Evolutionary conservation across 2,888 invertebrate species (phyloP), one percentile per base, ranked within the genome.

Genomic region (Actias luna): DNA sequence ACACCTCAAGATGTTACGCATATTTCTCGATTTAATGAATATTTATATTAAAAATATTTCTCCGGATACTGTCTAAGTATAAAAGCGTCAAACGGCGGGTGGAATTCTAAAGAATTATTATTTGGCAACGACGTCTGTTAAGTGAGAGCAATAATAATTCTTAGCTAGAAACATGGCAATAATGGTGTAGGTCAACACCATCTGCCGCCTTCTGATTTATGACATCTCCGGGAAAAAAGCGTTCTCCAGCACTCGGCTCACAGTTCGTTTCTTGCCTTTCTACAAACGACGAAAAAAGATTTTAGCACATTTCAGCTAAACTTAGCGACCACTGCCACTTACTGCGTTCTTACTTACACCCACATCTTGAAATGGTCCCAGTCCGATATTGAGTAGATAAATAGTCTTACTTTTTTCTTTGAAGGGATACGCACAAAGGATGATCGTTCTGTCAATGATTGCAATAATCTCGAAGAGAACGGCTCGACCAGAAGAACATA

Each of bases 111-210:
- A 77, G 70, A 77, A 73, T 74, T 73, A 74, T 76, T 80, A 77
- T 77, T 83, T 74, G 77, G 76, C 75, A 80, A 76, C 74, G 77
- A 71, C 72, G 67, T 76, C 75, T 66, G 74, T 68, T 73, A 79
- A 84, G 74, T 75, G 75, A 74, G 76, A 73, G 80, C 74, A 80
- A 85, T 87, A 87, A 88, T 87, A 86, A 87, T 85, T 87, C 85
- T 87, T 82, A 78, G 85, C 80, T 82, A 76, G 85, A 78, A 84
- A 86, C 87, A 87, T 84, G 80, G 87, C 86, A 87, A 88, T 88
- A 88, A 87, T 87, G 83, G 87, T 85, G 78, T 78, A 84, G 88
- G 87, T 88, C 89, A 89, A 87, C 87, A 84, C 85, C 89, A 89
- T 87, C 84, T 89, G 89, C 82, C 79, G 87, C 87, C 84, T 69